Conservation (phyloP, 2,888 invertebrate species). For the Andrena hattorfiana region DNA sequence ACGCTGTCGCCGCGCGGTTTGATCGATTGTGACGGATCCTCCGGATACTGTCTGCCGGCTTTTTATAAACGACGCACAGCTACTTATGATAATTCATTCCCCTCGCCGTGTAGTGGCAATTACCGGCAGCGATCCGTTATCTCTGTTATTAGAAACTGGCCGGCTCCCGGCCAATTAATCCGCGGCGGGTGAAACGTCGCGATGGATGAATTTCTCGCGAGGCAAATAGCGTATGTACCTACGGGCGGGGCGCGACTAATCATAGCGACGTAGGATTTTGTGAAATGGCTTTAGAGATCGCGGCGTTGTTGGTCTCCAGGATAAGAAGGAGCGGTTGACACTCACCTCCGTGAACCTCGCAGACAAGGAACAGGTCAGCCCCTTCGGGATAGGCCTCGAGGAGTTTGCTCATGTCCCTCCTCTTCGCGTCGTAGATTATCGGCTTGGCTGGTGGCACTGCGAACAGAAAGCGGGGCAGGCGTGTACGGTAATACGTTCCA, state of each 20-base stretch:
- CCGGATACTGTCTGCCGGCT: constrained; percentile 7
- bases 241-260: too few species aligned
- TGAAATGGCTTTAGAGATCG: neutral
- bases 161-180: constrained; percentile 12
- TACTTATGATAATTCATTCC: constrained; percentile 53
- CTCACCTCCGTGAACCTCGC: constrained; percentile 95
- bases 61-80: constrained; percentile 33
- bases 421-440: constrained; percentile 93
- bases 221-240: neutral
- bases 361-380: constrained; percentile 92
- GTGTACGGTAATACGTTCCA: constrained; percentile 16
- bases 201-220: constrained; percentile 17
- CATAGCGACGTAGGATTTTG: too few species aligned
- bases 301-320: neutral
- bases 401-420: constrained; percentile 91
- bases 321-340: constrained; percentile 9
- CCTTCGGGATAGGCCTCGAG: constrained; percentile 96
- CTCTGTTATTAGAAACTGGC: neutral
- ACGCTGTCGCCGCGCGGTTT: constrained; percentile 28
- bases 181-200: neutral
- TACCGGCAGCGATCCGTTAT: constrained; percentile 39
- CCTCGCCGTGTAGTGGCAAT: constrained; percentile 20
- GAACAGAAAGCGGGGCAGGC: constrained; percentile 81
- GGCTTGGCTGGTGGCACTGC: constrained; percentile 94
- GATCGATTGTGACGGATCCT: constrained; percentile 66